phyloP scores from a whole-genome alignment of 2,888 invertebrate species.

The Carabus problematicus region DNA sequence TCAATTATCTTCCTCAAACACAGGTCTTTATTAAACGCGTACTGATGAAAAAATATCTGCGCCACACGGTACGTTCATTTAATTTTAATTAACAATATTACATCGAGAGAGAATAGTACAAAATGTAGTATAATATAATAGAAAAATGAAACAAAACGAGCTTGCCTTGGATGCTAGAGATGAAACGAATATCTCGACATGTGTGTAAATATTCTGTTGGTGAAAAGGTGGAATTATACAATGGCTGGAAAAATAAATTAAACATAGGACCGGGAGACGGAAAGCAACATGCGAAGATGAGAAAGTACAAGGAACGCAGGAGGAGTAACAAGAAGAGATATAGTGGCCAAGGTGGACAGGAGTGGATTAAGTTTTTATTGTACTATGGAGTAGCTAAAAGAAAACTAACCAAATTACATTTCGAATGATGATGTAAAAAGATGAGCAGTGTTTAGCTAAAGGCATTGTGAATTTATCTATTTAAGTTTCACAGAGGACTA shows the following conservation, averaged over 20 bases:
- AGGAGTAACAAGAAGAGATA: neutral
- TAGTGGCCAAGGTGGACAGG: neutral
- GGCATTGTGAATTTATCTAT: too few relatives aligned
- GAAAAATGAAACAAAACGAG: neutral
- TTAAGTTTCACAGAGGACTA: too few relatives aligned
- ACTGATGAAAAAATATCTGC: slow-evolving; percentile 5
- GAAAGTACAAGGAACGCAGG: neutral
- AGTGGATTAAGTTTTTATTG: neutral
- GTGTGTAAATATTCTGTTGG: neutral
- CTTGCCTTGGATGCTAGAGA: neutral
- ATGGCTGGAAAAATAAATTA: too few relatives aligned
- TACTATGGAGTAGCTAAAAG: too few relatives aligned
- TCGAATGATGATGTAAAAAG: too few relatives aligned
- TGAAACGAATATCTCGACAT: neutral
- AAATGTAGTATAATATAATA: neutral
- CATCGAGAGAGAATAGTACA: neutral
- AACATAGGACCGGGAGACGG: slow-evolving; percentile 1
- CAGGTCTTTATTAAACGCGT: neutral
- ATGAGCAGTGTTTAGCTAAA: too few relatives aligned
- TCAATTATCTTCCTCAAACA: neutral
- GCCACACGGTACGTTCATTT: too few relatives aligned
- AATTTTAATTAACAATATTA: slow-evolving; percentile 17
- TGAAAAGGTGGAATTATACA: too few relatives aligned
- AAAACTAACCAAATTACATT: too few relatives aligned
- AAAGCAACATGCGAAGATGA: neutral